These are phyloP conservation scores for Argopecten irradians DNA, from an alignment of 1,140 invertebrate genomes.

Conservation along the genomic window DNA sequence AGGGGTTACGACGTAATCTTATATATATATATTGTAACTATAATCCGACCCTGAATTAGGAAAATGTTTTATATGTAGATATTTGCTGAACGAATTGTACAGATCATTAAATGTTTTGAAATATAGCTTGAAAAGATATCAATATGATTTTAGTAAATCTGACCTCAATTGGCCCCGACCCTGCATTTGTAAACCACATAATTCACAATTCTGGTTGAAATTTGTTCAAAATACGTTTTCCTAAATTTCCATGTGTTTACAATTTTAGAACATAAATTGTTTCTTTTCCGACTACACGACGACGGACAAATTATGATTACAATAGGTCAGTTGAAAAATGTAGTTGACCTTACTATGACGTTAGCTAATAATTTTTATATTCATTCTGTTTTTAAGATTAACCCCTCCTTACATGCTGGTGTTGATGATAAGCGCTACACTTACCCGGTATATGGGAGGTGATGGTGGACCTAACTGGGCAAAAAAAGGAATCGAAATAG, in stretches of 20 bases:
- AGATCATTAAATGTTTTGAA: too few species aligned
- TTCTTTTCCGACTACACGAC: too few species aligned
- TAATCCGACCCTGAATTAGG: too few species aligned
- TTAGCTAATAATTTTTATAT: constrained; percentile 28
- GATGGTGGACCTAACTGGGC: constrained; percentile 80
- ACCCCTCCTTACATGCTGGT: constrained; percentile 90
- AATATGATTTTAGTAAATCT: not conserved
- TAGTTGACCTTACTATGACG: not conserved
- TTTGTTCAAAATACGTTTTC: not conserved
- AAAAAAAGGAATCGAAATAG: constrained; percentile 30
- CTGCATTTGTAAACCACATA: too few species aligned
- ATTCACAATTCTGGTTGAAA: not conserved
- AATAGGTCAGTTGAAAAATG: not conserved
- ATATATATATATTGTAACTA: not conserved
- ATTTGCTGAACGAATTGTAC: too few species aligned
- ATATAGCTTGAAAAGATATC: not conserved
- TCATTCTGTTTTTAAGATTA: constrained; percentile 74
- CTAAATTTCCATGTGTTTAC: too few species aligned
- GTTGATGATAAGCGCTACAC: constrained; percentile 85
- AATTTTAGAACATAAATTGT: too few species aligned
- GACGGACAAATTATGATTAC: not conserved
- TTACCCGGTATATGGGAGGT: constrained; percentile 82
- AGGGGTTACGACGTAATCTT: too few species aligned
- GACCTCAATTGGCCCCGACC: too few species aligned
- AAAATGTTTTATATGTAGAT: not conserved